Evolutionary conservation across 2,113 vertebrate genomes (phyloP).

Genomic region (Gnathonemus longibarbis): DNA sequence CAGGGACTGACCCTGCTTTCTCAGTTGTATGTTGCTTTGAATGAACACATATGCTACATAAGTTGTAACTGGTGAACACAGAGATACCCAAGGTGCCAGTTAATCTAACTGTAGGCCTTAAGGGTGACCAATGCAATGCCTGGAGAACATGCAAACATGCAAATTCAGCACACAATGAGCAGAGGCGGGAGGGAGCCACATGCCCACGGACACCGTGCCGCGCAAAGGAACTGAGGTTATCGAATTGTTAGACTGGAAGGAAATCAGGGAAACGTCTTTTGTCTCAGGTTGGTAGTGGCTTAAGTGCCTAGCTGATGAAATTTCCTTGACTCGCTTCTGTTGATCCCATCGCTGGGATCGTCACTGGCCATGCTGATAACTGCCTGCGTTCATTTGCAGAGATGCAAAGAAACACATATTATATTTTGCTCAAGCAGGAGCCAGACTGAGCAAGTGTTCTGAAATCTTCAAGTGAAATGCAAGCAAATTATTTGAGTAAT

Average conservation of each 20-base stretch:
- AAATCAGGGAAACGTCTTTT: not conserved
- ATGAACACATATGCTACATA: not conserved
- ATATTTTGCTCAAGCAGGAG: not conserved
- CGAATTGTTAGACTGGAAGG: not conserved
- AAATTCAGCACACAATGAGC: not conserved
- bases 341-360: not conserved
- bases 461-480: not conserved
- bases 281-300: not conserved
- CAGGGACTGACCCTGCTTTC: not conserved
- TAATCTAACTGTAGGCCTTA: not conserved
- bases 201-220: not conserved
- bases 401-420: not conserved
- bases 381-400: not conserved
- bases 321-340: not conserved
- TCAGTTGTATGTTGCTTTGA: not conserved
- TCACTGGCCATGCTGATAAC: not conserved
- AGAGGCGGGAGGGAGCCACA: not conserved
- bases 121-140: not conserved
- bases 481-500: not conserved
- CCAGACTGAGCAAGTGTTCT: not conserved
- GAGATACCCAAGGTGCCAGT: not conserved
- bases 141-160: not conserved
- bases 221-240: not conserved
- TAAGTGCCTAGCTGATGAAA: not conserved
- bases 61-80: not conserved